A percentile compares a stretch with the other conserved stretches of the same genome.
phyloP scores from a whole-genome alignment of 2,113 vertebrate genomes.

The Suricata suricatta region DNA sequence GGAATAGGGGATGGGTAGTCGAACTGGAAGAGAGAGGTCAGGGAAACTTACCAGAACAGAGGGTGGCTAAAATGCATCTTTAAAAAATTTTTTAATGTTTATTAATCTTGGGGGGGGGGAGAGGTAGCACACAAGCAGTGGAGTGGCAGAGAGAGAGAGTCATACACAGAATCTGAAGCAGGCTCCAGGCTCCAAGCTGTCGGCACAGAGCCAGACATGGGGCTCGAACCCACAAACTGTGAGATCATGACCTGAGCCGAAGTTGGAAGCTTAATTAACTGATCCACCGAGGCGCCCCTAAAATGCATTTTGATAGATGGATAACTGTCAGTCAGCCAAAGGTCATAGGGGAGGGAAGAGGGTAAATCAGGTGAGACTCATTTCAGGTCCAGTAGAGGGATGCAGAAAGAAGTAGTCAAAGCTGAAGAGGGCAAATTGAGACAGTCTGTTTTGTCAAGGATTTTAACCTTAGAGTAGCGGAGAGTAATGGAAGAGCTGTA shows the following conservation, averaged over 20 bases:
- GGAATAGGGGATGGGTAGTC: not conserved
- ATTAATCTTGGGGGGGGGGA: no score
- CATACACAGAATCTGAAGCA: no score
- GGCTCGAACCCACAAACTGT: no score
- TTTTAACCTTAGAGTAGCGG: constrained; percentile 1
- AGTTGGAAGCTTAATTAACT: no score
- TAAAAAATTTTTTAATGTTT: no score
- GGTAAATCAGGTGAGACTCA: not conserved
- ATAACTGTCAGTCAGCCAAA: not conserved
- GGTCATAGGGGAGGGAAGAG: not conserved
- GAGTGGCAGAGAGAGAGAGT: no score
- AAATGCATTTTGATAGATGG: not conserved
- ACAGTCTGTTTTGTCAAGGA: not conserved
- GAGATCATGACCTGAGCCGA: no score
- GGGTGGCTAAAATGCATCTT: not conserved
- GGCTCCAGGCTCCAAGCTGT: no score
- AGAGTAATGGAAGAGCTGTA: constrained; percentile 25
- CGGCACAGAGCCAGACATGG: no score
- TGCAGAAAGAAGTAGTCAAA: not conserved
- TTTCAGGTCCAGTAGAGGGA: not conserved
- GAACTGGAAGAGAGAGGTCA: not conserved
- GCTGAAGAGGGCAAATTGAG: not conserved
- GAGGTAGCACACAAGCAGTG: no score
- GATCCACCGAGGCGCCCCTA: no score
- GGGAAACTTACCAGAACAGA: not conserved